A percentile compares a stretch with the other conserved stretches of the same genome.
phyloP scores from a whole-genome alignment of 1,140 invertebrate species.

The Orussus abietinus region DNA sequence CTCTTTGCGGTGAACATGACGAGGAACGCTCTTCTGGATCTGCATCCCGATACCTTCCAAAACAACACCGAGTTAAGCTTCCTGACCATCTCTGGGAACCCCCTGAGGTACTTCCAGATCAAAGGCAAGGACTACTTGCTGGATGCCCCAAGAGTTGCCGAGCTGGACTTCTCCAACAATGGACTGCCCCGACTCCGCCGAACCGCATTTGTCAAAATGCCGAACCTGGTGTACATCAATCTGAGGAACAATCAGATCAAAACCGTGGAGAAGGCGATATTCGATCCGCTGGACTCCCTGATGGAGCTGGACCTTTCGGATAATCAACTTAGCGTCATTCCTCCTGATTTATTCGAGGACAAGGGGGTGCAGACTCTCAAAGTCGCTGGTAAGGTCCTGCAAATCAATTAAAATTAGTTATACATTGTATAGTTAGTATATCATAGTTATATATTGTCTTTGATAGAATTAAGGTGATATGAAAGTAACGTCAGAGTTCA shows the following conservation, averaged over 20 bases:
- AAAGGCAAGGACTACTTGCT: conserved; percentile 53
- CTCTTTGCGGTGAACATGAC: conserved; percentile 66
- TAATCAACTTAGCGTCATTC: conserved; percentile 58
- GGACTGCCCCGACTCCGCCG: conserved; percentile 58
- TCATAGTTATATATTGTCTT: no score
- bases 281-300: conserved; percentile 57
- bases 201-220: conserved; percentile 60
- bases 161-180: conserved; percentile 65
- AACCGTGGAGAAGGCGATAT: conserved; percentile 59
- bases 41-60: conserved; percentile 65
- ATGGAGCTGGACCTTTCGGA: conserved; percentile 66
- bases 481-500: no score
- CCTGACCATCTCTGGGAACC: conserved; percentile 65
- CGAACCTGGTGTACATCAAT: conserved; percentile 61
- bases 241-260: conserved; percentile 61
- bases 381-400: conserved; percentile 32
- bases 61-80: conserved; percentile 62
- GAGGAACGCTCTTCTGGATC: conserved; percentile 58
- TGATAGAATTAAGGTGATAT: no score
- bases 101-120: conserved; percentile 53
- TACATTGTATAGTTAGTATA: no score
- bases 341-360: conserved; percentile 58
- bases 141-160: conserved; percentile 60
- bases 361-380: conserved; percentile 59
- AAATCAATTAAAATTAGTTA: no score